Percentiles rank a stretch among this genome's conserved stretches.
Evolutionary conservation across 2,113 vertebrate species (phyloP).

Genomic region (Strix uralensis): DNA sequence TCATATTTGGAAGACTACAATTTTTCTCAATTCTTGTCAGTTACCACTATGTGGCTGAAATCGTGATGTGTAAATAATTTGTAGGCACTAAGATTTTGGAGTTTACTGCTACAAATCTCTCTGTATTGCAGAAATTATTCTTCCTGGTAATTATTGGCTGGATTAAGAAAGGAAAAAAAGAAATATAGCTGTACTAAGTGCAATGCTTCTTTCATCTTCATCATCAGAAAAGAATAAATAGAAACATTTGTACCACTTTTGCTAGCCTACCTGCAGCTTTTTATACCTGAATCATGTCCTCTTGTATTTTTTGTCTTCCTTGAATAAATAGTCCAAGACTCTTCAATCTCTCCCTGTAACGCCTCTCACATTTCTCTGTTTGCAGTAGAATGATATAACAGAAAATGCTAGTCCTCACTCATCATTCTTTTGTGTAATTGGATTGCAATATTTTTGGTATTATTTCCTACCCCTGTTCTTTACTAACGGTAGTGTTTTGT

Average conservation of each 20-base stretch:
- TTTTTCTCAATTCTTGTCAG: not conserved
- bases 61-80: not conserved
- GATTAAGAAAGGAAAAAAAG: not conserved
- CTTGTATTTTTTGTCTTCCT: not conserved
- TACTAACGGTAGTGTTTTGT: not conserved
- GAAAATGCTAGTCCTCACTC: not conserved
- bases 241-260: not conserved
- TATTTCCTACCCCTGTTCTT: not conserved
- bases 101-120: not conserved
- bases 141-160: not conserved
- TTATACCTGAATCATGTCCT: not conserved
- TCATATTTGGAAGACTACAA: accelerated
- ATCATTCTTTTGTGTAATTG: not conserved
- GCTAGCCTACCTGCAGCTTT: not conserved
- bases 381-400: not conserved
- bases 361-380: not conserved
- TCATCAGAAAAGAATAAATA: not conserved
- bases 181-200: not conserved
- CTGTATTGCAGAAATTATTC: not conserved
- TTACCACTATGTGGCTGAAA: not conserved
- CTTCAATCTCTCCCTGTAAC: not conserved
- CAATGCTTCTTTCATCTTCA: not conserved
- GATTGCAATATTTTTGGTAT: not conserved
- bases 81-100: not conserved
- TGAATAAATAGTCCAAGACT: not conserved